Evolutionary conservation across 1,140 invertebrate genomes (phyloP).

Genomic region (Gonioctena quinquepunctata): DNA sequence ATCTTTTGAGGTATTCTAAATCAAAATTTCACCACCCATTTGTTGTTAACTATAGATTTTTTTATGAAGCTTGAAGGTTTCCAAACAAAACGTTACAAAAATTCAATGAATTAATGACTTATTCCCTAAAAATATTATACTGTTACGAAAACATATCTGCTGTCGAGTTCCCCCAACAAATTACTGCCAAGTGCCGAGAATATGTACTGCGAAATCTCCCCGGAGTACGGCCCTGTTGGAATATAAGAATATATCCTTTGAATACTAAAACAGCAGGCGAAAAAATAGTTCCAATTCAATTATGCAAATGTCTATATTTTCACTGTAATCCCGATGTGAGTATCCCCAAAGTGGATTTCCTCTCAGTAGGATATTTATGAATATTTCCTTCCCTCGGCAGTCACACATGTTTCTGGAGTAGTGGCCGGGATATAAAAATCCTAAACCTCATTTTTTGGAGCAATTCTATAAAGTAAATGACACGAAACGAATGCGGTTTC

Average conservation of each 20-base stretch:
- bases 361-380: constrained; percentile 38
- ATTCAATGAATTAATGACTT: too few species aligned
- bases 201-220: background rate
- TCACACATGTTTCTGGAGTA: constrained; percentile 42
- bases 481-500: constrained; percentile 51
- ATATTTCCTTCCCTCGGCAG: constrained; percentile 27
- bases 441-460: constrained; percentile 48
- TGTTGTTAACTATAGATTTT: too few species aligned
- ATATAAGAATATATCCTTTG: background rate
- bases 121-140: too few species aligned
- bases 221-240: background rate
- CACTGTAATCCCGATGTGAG: background rate
- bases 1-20: too few species aligned
- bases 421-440: constrained; percentile 37
- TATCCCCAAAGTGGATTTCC: background rate
- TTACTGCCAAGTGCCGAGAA: too few species aligned
- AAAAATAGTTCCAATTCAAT: background rate
- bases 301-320: background rate
- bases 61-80: too few species aligned
- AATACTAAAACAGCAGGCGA: background rate
- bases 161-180: too few species aligned
- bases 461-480: constrained; percentile 52
- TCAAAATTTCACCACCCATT: too few species aligned
- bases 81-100: too few species aligned
- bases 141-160: too few species aligned